Conservation (phyloP, 2,888 invertebrate species). For the Aspidiotus rigidus region DNA sequence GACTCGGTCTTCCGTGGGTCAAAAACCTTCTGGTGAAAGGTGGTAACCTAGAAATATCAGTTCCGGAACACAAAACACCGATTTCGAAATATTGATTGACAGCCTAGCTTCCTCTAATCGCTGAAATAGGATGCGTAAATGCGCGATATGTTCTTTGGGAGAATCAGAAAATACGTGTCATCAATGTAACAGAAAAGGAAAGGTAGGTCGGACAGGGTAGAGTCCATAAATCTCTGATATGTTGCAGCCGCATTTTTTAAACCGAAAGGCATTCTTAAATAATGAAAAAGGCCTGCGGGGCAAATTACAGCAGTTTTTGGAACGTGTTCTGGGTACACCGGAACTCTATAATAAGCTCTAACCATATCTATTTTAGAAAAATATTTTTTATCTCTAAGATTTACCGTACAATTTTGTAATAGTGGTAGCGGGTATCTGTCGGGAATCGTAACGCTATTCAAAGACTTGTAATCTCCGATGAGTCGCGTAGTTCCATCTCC, state of each 20-base stretch:
- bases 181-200: too few relatives aligned
- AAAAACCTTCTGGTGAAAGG: background rate
- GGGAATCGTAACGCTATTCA: background rate
- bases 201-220: background rate
- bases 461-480: background rate
- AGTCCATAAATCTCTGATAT: background rate
- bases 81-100: background rate
- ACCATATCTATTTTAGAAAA: constrained; percentile 6
- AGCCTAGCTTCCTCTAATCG: background rate
- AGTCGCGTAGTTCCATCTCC: background rate
- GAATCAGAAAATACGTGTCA: background rate
- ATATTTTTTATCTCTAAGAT: too few relatives aligned
- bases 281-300: background rate
- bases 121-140: background rate
- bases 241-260: too few relatives aligned
- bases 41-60: background rate
- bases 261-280: background rate
- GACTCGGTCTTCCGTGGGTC: background rate
- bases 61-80: background rate
- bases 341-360: background rate
- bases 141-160: background rate
- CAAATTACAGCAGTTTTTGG: background rate
- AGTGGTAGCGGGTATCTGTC: constrained; percentile 1
- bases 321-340: background rate
- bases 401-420: too few relatives aligned